Evolutionary conservation across 2,113 vertebrate species (phyloP).

Genomic region (Naja naja): DNA sequence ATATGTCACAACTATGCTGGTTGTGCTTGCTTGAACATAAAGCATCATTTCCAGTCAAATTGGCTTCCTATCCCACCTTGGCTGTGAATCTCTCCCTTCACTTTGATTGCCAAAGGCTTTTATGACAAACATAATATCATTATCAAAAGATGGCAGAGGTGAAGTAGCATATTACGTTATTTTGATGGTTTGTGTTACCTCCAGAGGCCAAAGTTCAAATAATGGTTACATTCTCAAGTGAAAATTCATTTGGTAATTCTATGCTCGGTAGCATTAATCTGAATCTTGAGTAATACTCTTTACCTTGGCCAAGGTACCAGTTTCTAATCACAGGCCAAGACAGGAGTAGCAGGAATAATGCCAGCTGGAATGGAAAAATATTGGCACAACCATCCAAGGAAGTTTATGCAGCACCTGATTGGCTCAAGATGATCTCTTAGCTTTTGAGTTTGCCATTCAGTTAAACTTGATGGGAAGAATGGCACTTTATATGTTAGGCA

Average conservation of each 20-base stretch:
- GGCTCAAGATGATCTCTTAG: not conserved
- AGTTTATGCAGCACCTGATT: constrained; percentile 8
- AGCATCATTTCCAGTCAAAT: not conserved
- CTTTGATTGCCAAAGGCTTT: not conserved
- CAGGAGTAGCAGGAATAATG: not conserved
- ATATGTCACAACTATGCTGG: not conserved
- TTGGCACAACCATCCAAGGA: not conserved
- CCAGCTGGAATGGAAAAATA: not conserved
- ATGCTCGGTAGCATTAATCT: not conserved
- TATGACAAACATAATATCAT: constrained; percentile 6
- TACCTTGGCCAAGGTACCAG: not conserved
- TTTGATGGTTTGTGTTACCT: constrained; percentile 5
- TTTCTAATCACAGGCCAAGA: constrained; percentile 8
- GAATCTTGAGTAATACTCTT: not conserved
- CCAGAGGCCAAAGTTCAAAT: not conserved
- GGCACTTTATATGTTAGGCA: not conserved
- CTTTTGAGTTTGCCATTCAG: not conserved
- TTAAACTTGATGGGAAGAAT: not conserved
- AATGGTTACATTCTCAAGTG: not conserved
- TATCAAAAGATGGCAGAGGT: constrained; percentile 32
- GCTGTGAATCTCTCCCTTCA: constrained; percentile 2
- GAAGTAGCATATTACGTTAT: not conserved
- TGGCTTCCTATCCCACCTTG: not conserved
- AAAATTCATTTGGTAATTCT: constrained; percentile 37
- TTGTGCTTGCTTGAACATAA: not conserved